These are phyloP conservation scores for Mycalesis mineus DNA, from an alignment of 2,888 invertebrate genomes.

Conservation along the genomic window DNA sequence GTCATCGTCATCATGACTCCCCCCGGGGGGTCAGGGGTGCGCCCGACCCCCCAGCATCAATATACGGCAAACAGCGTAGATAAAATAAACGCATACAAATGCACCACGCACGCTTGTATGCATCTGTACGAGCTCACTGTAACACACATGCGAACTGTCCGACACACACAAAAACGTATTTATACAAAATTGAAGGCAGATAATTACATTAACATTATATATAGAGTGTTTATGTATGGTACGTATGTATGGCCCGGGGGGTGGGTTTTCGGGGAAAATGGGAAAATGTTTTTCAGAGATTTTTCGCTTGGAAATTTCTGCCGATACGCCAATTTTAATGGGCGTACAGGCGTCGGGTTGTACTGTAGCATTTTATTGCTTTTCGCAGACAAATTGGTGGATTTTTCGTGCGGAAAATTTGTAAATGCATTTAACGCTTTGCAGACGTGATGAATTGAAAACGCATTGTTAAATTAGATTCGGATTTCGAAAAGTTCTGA, in stretches of 20 bases:
- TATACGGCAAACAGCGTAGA: conserved; percentile 63
- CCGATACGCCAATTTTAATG: conserved; percentile 39
- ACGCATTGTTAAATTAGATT: conserved; percentile 4
- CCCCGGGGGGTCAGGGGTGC: conserved; percentile 37
- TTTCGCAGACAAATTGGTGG: conserved; percentile 15
- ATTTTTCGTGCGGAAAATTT: conserved; percentile 8
- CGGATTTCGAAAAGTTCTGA: neutral
- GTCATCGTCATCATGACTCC: conserved; percentile 63
- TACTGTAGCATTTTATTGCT: conserved; percentile 25
- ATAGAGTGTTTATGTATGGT: conserved; percentile 38
- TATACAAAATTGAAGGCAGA: conserved; percentile 66
- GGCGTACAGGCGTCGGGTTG: conserved; percentile 32
- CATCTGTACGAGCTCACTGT: conserved; percentile 15
- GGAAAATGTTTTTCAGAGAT: conserved; percentile 47
- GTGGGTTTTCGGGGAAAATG: conserved; percentile 43
- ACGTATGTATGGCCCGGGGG: conserved; percentile 23
- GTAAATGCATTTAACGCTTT: conserved; percentile 8
- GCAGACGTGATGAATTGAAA: neutral
- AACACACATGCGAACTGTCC: conserved; percentile 27
- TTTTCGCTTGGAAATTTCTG: conserved; percentile 41
- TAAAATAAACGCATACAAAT: conserved; percentile 60
- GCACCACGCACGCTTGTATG: conserved; percentile 29
- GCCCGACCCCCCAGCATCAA: conserved; percentile 50
- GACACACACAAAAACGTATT: conserved; percentile 36
- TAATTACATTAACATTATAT: conserved; percentile 66